Conservation (phyloP, 2,113 vertebrate genomes). For the Lanius ludovicianus region DNA sequence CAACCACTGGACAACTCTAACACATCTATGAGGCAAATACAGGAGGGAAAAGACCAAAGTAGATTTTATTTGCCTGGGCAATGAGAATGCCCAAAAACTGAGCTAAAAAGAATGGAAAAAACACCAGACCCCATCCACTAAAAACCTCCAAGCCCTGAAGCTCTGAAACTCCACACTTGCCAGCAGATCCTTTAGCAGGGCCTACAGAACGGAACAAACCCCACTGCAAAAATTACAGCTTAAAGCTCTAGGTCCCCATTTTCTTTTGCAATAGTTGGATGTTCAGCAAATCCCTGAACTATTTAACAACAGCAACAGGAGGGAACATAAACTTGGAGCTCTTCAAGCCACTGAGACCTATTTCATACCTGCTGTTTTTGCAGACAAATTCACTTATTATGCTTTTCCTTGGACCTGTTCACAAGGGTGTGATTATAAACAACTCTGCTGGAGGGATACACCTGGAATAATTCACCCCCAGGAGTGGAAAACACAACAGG, state of each 20-base stretch:
- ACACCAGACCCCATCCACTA: not conserved
- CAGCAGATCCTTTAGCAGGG: not conserved
- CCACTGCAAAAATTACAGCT: not conserved
- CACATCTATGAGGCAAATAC: not conserved
- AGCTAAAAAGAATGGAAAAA: not conserved
- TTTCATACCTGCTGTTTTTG: not conserved
- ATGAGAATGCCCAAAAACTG: not conserved
- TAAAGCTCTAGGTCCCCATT: not conserved
- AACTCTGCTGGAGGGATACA: not conserved
- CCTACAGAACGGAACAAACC: not conserved
- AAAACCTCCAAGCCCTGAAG: not conserved
- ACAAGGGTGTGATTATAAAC: not conserved
- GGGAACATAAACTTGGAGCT: not conserved
- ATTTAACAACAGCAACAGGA: not conserved
- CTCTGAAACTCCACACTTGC: not conserved
- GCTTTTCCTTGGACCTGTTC: not conserved
- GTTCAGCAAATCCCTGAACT: not conserved
- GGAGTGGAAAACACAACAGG: not conserved
- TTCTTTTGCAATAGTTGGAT: not conserved
- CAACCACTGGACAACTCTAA: not conserved
- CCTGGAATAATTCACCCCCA: not conserved
- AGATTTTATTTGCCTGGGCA: not conserved
- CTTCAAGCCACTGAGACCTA: not conserved
- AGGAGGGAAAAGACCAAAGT: not conserved
- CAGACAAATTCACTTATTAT: not conserved